A percentile compares a stretch with the other conserved stretches of the same genome.
phyloP scores from a whole-genome alignment of 2,888 invertebrate species.

The Troides helena region DNA sequence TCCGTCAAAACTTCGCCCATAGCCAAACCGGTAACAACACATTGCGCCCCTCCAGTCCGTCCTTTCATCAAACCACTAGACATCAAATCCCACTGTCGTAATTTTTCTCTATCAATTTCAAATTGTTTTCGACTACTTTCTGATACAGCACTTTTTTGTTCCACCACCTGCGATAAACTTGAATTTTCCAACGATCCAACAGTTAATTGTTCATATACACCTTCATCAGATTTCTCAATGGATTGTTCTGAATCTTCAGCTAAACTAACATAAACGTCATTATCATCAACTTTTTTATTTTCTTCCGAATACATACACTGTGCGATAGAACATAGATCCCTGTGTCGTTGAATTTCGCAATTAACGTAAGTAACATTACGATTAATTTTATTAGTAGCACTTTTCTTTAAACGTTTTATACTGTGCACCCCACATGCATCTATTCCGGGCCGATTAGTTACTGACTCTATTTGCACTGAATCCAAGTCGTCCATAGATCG shows the following conservation, averaged over 20 bases:
- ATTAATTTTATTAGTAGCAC: conserved; percentile 71
- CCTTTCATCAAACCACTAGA: conserved; percentile 87
- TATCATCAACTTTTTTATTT: conserved; percentile 65
- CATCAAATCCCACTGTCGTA: conserved; percentile 93
- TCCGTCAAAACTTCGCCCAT: conserved; percentile 62
- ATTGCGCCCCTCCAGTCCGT: conserved; percentile 65
- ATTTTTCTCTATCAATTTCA: conserved; percentile 90
- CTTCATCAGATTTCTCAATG: conserved; percentile 68
- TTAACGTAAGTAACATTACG: conserved; percentile 90
- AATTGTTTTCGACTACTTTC: conserved; percentile 66
- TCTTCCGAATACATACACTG: conserved; percentile 48
- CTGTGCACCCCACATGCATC: conserved; percentile 64
- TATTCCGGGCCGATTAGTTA: conserved; percentile 49
- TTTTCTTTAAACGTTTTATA: conserved; percentile 68
- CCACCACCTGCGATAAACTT: conserved; percentile 26
- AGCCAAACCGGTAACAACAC: conserved; percentile 57
- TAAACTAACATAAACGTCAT: conserved; percentile 77
- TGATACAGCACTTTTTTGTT: conserved; percentile 33
- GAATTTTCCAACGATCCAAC: conserved; percentile 58
- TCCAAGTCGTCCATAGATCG: conserved; percentile 91
- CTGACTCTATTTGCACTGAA: conserved; percentile 50
- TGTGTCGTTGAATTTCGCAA: conserved; percentile 81
- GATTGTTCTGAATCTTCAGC: conserved; percentile 55
- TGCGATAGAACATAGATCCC: conserved; percentile 44
- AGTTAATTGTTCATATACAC: conserved; percentile 79